Base-by-base conservation (phyloP, 2,888 invertebrate species). In the Synanthedon formicaeformis region DNA sequence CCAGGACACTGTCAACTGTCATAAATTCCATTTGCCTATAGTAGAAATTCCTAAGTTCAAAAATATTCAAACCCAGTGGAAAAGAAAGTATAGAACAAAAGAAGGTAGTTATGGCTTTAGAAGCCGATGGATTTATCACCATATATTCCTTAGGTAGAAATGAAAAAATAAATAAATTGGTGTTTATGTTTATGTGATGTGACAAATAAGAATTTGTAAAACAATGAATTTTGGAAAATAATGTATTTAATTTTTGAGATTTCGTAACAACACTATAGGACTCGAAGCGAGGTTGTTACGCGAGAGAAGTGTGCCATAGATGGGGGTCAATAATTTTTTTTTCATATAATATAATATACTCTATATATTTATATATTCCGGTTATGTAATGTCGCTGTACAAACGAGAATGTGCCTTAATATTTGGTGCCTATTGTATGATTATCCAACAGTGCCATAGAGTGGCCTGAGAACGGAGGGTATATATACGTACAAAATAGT, bases 301-400 rank as follows among this genome's bases (percentile, higher is more conserved):
- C 78, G 76, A 75, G 77, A 81, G 75, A 62, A 64, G 72, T 73
- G 86, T 86, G 86, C 86, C 86, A 86, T 86, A 82, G 62, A 23
- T 13, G 63, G 69, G 74, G 73, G 76, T 69, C 68, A 67, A 63
- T 64, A 11, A 23, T 16, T 51, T 52, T 50, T 16, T 51, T 52
- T 48, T 55, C 40, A 48, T 49, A 51, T 23, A 1, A 23, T 56
- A 55, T 60, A 55, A 55, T 58, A 61, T 55, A 23, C 3, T 23
- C 1, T 4, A 56, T 62, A 56, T 57, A 53, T 56, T 58, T 56
- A 53, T 58, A 54, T 58, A 56, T 55, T 34, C 55, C 13, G 45
- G 45, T n/a, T 13, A 45, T 34, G 10, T 45, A 45, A 45, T 61
- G 57, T 45, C 59, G 58, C 60, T 66, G 63, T 62, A 64, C 60